Conservation (phyloP, 2,113 vertebrate species). For the Cynocephalus volans region DNA sequence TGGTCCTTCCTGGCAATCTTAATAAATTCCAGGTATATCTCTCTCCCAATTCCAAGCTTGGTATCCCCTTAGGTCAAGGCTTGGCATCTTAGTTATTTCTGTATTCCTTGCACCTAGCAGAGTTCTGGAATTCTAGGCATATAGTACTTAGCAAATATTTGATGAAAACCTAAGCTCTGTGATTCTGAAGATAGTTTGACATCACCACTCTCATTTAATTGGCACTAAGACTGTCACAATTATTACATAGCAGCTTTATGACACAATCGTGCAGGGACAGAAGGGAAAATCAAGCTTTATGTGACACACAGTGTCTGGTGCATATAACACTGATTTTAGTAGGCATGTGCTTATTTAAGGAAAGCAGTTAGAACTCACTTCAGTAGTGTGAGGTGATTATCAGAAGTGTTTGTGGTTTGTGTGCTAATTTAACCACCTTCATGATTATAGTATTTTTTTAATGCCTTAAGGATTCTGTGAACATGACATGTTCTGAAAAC, state of each 20-base stretch:
- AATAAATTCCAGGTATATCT: background rate
- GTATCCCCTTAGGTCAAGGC: background rate
- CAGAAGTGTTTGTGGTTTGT: background rate
- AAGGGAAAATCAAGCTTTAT: background rate
- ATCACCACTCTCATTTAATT: constrained; percentile 16
- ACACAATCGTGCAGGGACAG: background rate
- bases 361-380: background rate
- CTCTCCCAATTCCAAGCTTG: background rate
- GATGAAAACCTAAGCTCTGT: background rate
- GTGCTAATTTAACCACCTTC: constrained; percentile 22
- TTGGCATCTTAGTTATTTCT: constrained; percentile 6
- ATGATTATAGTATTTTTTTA: background rate
- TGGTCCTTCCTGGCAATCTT: background rate
- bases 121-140: background rate
- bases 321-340: background rate
- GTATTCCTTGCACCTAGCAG: background rate
- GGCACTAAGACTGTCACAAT: background rate
- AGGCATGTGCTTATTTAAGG: background rate
- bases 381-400: background rate
- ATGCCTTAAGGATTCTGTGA: constrained; percentile 46
- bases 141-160: constrained; percentile 22
- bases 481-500: background rate
- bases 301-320: background rate
- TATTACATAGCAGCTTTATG: background rate
- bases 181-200: background rate